Evolutionary conservation across 2,888 invertebrate genomes (phyloP).

Genomic region (Cheilosia variabilis): DNA sequence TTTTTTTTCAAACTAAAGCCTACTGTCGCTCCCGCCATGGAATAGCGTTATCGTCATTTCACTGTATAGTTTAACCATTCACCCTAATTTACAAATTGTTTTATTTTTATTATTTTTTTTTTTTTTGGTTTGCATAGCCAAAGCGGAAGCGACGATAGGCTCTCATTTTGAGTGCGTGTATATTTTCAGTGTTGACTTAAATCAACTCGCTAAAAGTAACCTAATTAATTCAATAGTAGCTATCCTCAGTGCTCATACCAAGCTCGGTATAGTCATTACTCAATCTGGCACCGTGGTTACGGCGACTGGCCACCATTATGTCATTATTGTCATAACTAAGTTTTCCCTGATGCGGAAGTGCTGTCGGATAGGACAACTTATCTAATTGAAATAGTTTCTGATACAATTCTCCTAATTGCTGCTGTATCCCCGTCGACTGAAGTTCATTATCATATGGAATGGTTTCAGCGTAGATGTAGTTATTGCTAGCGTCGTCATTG

Average conservation of each 20-base stretch:
- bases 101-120: background rate
- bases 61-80: background rate
- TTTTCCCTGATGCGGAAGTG: slow-evolving; percentile 3
- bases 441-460: slow-evolving; percentile 27
- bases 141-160: slow-evolving; percentile 34
- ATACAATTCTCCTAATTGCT: slow-evolving; percentile 43
- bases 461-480: slow-evolving; percentile 15
- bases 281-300: background rate
- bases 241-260: slow-evolving; percentile 21
- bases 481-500: background rate
- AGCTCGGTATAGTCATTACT: slow-evolving; percentile 35
- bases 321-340: slow-evolving; percentile 35
- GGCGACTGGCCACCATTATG: slow-evolving; percentile 3
- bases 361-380: slow-evolving; percentile 8
- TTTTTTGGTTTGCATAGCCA: slow-evolving; percentile 6
- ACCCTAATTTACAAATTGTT: slow-evolving; percentile 6
- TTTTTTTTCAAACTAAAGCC: slow-evolving; percentile 18
- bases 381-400: slow-evolving; percentile 50
- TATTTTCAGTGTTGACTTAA: background rate
- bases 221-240: slow-evolving; percentile 20
- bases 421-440: slow-evolving; percentile 28
- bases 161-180: slow-evolving; percentile 1
- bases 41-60: background rate
- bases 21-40: slow-evolving; percentile 9
- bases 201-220: slow-evolving; percentile 4